These are phyloP conservation scores for Cichladusa arquata DNA, from an alignment of 2,113 vertebrate genomes.

Conservation along the genomic window DNA sequence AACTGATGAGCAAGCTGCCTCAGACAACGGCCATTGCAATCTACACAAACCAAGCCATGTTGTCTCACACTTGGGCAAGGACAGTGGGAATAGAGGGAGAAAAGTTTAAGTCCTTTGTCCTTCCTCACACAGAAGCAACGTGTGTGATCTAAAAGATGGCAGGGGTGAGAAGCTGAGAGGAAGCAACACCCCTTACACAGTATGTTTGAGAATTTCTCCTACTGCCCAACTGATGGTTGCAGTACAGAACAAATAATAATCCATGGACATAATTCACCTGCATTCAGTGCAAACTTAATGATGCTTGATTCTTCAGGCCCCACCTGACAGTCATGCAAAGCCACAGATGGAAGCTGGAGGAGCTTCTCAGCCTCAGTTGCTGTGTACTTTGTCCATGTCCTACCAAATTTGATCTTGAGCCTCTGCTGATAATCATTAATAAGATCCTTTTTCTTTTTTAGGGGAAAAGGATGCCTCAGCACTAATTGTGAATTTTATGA, in stretches of 20 bases:
- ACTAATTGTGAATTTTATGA: not conserved
- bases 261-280: not conserved
- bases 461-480: not conserved
- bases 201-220: not conserved
- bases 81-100: not conserved
- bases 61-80: not conserved
- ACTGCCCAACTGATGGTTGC: accelerated
- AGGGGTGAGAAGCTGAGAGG: not conserved
- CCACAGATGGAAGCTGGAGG: not conserved
- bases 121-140: not conserved
- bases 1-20: not conserved
- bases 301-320: not conserved
- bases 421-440: not conserved
- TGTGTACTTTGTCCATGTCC: not conserved
- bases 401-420: not conserved
- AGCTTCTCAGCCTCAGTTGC: not conserved
- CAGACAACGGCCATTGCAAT: not conserved
- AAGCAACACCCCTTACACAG: not conserved
- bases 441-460: not conserved
- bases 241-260: not conserved
- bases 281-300: not conserved
- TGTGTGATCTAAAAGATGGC: not conserved
- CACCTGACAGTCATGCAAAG: not conserved
- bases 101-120: not conserved
- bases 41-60: not conserved